Percentiles rank a stretch among this genome's conserved stretches.
These are phyloP conservation scores for Gari tellinella DNA, from an alignment of 2,888 invertebrate genomes.

Conservation along the genomic window DNA sequence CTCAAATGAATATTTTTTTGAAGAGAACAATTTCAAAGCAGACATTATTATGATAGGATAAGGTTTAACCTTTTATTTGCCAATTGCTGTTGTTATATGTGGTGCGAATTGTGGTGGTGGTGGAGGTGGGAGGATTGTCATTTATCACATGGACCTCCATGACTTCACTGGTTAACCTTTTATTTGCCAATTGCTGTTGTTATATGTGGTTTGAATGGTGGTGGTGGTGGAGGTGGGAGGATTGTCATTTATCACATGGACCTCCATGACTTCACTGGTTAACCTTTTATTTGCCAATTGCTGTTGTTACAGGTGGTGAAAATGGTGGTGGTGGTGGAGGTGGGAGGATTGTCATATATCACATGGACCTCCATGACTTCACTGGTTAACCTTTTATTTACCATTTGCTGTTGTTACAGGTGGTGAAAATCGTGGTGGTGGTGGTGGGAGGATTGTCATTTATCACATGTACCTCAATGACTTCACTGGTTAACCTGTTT, in stretches of 20 bases:
- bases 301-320: conserved; percentile 54
- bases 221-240: conserved; percentile 75
- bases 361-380: conserved; percentile 66
- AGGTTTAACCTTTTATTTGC: conserved; percentile 52
- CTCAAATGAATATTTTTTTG: too few species aligned
- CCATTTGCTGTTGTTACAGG: too few species aligned
- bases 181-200: too few species aligned
- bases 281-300: too few species aligned
- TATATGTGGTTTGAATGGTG: conserved; percentile 63
- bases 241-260: conserved; percentile 72
- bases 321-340: conserved; percentile 75
- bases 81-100: conserved; percentile 53
- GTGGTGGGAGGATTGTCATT: conserved; percentile 75
- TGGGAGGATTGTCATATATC: conserved; percentile 75
- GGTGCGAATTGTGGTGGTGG: conserved; percentile 69
- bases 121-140: conserved; percentile 69
- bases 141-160: conserved; percentile 73
- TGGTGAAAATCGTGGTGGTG: conserved; percentile 68
- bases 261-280: conserved; percentile 68
- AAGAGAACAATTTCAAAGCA: too few species aligned
- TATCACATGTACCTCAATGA: conserved; percentile 68
- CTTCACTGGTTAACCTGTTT: too few species aligned
- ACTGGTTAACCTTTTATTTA: too few species aligned
- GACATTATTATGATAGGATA: too few species aligned
- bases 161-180: conserved; percentile 73